Conservation (phyloP, 2,888 invertebrate species). For the Tineola bisselliella region DNA sequence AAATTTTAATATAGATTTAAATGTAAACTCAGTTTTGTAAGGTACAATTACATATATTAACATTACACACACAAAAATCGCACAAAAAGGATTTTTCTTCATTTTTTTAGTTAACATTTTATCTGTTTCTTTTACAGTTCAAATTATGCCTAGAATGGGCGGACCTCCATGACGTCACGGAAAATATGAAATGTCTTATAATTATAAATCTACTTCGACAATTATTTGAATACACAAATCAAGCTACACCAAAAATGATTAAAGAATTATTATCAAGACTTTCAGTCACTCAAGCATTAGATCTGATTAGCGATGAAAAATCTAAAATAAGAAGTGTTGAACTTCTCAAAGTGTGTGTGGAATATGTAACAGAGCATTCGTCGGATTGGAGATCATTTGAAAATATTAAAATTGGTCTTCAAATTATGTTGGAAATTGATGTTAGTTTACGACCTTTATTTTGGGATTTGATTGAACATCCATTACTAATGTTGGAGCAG, state of each 20-base stretch:
- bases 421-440: slow-evolving; percentile 72
- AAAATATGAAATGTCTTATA: slow-evolving; percentile 64
- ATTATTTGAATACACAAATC: slow-evolving; percentile 62
- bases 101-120: not conserved
- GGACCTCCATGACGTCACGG: slow-evolving; percentile 68
- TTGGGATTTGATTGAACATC: slow-evolving; percentile 74
- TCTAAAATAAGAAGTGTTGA: slow-evolving; percentile 70
- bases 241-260: slow-evolving; percentile 48
- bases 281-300: slow-evolving; percentile 66
- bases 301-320: slow-evolving; percentile 72
- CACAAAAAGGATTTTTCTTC: no score
- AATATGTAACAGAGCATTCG: slow-evolving; percentile 67
- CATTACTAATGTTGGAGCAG: slow-evolving; percentile 83
- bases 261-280: slow-evolving; percentile 69
- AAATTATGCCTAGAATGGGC: slow-evolving; percentile 77
- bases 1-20: no score
- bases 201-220: slow-evolving; percentile 64
- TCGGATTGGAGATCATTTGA: slow-evolving; percentile 62
- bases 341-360: slow-evolving; percentile 71
- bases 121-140: slow-evolving; percentile 52
- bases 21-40: no score
- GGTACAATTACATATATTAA: no score
- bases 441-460: slow-evolving; percentile 66
- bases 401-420: slow-evolving; percentile 74
- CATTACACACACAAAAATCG: no score